phyloP scores from a whole-genome alignment of 2,797 vertebrate genomes.

The Pteronotus mesoamericanus region DNA sequence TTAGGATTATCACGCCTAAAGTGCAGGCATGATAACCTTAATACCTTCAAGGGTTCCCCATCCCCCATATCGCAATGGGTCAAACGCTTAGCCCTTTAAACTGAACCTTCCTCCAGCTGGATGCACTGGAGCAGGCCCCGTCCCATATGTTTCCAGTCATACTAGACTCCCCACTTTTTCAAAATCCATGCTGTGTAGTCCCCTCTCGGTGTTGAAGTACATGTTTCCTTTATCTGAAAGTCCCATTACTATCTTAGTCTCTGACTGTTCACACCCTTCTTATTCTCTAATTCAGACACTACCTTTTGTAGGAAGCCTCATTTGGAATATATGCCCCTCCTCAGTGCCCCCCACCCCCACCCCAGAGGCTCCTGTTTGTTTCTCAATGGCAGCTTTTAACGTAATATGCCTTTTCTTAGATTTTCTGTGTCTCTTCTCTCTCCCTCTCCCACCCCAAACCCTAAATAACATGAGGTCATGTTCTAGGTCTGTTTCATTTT shows the following conservation, averaged over 20 bases:
- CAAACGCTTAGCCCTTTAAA: neutral
- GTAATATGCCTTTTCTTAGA: neutral
- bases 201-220: fast-evolving
- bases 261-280: neutral
- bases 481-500: neutral
- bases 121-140: neutral
- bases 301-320: neutral
- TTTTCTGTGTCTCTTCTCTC: neutral
- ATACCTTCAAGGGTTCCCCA: neutral
- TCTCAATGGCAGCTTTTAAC: neutral
- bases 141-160: fast-evolving
- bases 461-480: neutral
- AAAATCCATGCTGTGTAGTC: neutral
- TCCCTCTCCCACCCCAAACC: neutral
- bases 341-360: neutral
- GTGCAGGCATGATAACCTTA: neutral
- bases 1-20: neutral
- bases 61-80: neutral
- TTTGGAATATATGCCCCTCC: no score
- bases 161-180: neutral
- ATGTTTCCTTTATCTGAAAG: neutral
- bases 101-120: neutral
- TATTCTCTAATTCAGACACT: neutral
- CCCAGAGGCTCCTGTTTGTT: neutral
- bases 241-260: neutral